Base-by-base conservation (phyloP, 2,888 invertebrate species). In the Venusia cambrica region DNA sequence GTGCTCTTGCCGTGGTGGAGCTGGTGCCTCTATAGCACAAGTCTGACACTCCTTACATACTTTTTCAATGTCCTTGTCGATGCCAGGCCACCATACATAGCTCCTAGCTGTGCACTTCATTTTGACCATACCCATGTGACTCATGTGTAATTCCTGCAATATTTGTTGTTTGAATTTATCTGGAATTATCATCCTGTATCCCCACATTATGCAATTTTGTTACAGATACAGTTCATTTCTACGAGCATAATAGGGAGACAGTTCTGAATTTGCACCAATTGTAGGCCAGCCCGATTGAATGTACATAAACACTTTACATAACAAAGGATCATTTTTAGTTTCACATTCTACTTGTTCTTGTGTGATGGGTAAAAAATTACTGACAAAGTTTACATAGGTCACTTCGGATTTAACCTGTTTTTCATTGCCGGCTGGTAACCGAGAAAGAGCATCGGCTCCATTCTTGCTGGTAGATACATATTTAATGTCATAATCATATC, bases 11-110 rank as follows among this genome's bases (percentile, higher is more conserved):
- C 2, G 46, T 0, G 7, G 1, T 10, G n/a, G n/a, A n/a, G n/a
- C n/a, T n/a, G n/a, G n/a, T n/a, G n/a, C n/a, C n/a, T n/a, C n/a
- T n/a, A n/a, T n/a, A n/a, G n/a, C n/a, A n/a, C n/a, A n/a, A n/a
- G n/a, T n/a, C n/a, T n/a, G n/a, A n/a, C n/a, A n/a, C n/a, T n/a
- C n/a, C n/a, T n/a, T n/a, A n/a, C n/a, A n/a, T n/a, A n/a, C n/a
- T n/a, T n/a, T n/a, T n/a, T 54, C 51, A 1, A 54, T 29, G 10
- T 43, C 45, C 4, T 11, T 33, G 20, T 51, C 34, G 1, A 52
- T 43, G 0, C 33, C 31, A 0, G 52, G 45, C 51, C 54, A 51
- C 52, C 51, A 52, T 5, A 52, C 42, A 8, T 41, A 39, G 16
- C 48, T 46, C 0, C 51, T 15, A 1, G 52, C 51, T 3, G 47